Conservation (phyloP, 2,888 invertebrate genomes). For the Petrolisthes manimaculis region DNA sequence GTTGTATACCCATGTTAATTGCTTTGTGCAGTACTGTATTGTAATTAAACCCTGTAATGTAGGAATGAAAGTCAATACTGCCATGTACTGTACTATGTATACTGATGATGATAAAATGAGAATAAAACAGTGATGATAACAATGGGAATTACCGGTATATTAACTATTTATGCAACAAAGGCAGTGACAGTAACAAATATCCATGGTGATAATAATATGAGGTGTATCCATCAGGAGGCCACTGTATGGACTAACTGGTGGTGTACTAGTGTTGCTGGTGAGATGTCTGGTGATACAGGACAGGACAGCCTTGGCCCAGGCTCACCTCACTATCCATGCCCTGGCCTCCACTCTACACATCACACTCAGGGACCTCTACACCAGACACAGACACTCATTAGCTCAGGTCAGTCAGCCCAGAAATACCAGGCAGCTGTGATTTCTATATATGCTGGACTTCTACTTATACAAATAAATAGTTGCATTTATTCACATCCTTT, state of each 20-base stretch:
- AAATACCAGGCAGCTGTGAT: neutral
- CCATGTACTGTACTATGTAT: no score
- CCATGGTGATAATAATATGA: no score
- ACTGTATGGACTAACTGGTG: slow-evolving; percentile 26
- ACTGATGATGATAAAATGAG: no score
- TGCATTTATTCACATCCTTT: neutral
- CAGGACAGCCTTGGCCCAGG: slow-evolving; percentile 31
- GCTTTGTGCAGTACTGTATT: no score
- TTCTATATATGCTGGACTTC: neutral
- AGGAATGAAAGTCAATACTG: no score
- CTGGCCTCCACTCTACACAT: slow-evolving; percentile 33
- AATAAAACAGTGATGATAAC: neutral
- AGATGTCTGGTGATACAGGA: slow-evolving; percentile 32
- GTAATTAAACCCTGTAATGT: no score
- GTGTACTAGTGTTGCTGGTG: slow-evolving; percentile 40
- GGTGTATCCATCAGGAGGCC: slow-evolving; percentile 26
- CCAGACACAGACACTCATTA: slow-evolving; percentile 38
- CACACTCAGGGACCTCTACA: slow-evolving; percentile 43
- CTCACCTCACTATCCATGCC: slow-evolving; percentile 44
- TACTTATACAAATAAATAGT: no score
- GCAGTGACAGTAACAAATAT: no score
- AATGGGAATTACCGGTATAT: neutral
- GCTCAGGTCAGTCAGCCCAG: slow-evolving; percentile 41
- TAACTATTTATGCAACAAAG: neutral
- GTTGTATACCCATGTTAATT: no score